Conservation (phyloP, 2,888 invertebrate genomes). For the Malachius bipustulatus region DNA sequence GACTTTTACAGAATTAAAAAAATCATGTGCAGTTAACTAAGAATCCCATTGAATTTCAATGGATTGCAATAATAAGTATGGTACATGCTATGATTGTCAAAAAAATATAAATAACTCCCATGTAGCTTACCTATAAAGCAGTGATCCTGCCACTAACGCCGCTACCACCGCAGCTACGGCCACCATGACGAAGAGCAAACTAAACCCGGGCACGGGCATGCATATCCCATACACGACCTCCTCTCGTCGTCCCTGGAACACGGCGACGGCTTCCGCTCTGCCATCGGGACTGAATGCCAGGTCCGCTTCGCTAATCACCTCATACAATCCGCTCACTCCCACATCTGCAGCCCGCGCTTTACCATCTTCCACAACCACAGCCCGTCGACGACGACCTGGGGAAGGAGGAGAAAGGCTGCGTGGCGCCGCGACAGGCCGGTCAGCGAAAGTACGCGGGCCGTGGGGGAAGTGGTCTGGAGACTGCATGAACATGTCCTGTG, state of each 20-base stretch:
- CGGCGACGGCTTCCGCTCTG: slow-evolving; percentile 69
- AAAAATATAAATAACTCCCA: slow-evolving; percentile 23
- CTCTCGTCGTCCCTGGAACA: slow-evolving; percentile 80
- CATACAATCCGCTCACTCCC: slow-evolving; percentile 80
- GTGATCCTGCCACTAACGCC: slow-evolving; percentile 71
- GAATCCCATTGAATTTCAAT: too few relatives aligned
- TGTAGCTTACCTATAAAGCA: too few relatives aligned
- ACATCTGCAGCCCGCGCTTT: slow-evolving; percentile 76
- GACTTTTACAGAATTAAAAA: too few relatives aligned
- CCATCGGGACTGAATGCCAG: slow-evolving; percentile 78
- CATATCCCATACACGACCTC: slow-evolving; percentile 88
- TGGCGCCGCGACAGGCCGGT: slow-evolving; percentile 43
- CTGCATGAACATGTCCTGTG: slow-evolving; percentile 31
- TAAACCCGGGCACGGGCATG: slow-evolving; percentile 80
- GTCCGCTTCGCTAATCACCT: slow-evolving; percentile 82
- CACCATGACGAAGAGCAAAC: slow-evolving; percentile 75
- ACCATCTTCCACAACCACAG: slow-evolving; percentile 53
- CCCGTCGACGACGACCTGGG: slow-evolving; percentile 46
- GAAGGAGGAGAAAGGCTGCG: slow-evolving; percentile 34
- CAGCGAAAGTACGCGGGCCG: slow-evolving; percentile 59
- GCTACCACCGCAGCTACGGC: slow-evolving; percentile 80
- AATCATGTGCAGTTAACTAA: slow-evolving; percentile 2
- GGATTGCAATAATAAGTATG: too few relatives aligned
- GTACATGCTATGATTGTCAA: too few relatives aligned
- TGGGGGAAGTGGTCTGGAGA: slow-evolving; percentile 59